Percentiles rank a stretch among this genome's conserved stretches.
These are phyloP conservation scores for Drosophila emarginata DNA, from an alignment of 2,888 invertebrate genomes.

Conservation along the genomic window DNA sequence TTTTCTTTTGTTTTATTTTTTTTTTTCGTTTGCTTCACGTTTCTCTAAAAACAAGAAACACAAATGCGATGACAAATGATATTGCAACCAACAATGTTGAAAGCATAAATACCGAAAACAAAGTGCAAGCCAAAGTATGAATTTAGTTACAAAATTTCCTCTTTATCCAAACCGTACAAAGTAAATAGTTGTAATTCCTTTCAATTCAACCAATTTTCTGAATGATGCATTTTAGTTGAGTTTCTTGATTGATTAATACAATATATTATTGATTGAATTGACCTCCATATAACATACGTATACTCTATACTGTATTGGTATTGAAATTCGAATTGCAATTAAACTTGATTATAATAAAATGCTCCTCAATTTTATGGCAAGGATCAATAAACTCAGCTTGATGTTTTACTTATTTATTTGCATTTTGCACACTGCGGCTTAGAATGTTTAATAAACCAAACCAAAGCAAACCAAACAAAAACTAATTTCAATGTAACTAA, in stretches of 20 bases:
- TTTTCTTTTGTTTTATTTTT: constrained; percentile 45
- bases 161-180: constrained; percentile 80
- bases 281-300: constrained; percentile 9
- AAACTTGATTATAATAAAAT: constrained; percentile 14
- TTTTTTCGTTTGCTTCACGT: constrained; percentile 62
- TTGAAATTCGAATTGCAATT: constrained; percentile 12
- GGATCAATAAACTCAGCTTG: constrained; percentile 75
- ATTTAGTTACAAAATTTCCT: constrained; percentile 82
- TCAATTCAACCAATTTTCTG: constrained; percentile 68
- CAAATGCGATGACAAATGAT: constrained; percentile 57
- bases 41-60: constrained; percentile 36
- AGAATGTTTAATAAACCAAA: constrained; percentile 70
- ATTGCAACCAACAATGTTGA: constrained; percentile 56
- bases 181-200: constrained; percentile 79
- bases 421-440: constrained; percentile 82
- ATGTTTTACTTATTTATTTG: constrained; percentile 79
- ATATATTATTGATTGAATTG: constrained; percentile 55
- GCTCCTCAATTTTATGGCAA: constrained; percentile 34
- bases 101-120: constrained; percentile 16
- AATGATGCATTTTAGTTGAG: constrained; percentile 78
- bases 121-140: constrained; percentile 73
- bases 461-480: constrained; percentile 36
- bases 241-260: constrained; percentile 54
- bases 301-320: constrained; percentile 1
- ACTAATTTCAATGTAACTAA: constrained; percentile 35